Evolutionary conservation across 2,888 invertebrate genomes (phyloP).

Genomic region (Cheilosia vulpina): DNA sequence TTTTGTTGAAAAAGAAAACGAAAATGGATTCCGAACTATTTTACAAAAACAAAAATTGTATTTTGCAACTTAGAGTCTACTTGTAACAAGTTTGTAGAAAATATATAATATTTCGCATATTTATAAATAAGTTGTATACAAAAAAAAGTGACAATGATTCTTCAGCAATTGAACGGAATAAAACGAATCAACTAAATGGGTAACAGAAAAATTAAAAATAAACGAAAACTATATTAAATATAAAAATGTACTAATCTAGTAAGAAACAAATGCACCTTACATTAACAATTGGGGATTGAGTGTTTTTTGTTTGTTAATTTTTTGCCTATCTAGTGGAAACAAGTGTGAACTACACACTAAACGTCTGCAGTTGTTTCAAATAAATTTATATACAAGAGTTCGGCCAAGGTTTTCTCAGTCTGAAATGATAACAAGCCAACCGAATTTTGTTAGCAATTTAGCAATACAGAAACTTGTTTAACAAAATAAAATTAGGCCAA

Average conservation of each 20-base stretch:
- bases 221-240: constrained; percentile 12
- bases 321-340: constrained; percentile 38
- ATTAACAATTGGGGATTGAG: constrained; percentile 35
- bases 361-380: constrained; percentile 55
- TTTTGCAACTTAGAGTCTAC: constrained; percentile 38
- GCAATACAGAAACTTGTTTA: constrained; percentile 36
- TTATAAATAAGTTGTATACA: constrained; percentile 48
- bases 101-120: constrained; percentile 38
- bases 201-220: constrained; percentile 40
- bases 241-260: constrained; percentile 8
- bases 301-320: background rate
- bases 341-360: constrained; percentile 45
- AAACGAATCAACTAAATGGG: constrained; percentile 27
- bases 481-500: constrained; percentile 1
- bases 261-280: constrained; percentile 70
- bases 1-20: constrained; percentile 3
- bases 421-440: constrained; percentile 83
- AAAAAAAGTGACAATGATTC: constrained; percentile 39
- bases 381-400: constrained; percentile 85
- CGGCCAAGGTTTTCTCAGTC: constrained; percentile 91
- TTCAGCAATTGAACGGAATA: constrained; percentile 10
- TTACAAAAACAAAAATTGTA: constrained; percentile 34
- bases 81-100: constrained; percentile 58
- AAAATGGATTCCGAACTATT: constrained; percentile 20
- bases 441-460: constrained; percentile 53